Percentiles rank a stretch among this genome's conserved stretches.
Conservation (phyloP, 1,140 invertebrate species). For the Atta cephalotes region DNA sequence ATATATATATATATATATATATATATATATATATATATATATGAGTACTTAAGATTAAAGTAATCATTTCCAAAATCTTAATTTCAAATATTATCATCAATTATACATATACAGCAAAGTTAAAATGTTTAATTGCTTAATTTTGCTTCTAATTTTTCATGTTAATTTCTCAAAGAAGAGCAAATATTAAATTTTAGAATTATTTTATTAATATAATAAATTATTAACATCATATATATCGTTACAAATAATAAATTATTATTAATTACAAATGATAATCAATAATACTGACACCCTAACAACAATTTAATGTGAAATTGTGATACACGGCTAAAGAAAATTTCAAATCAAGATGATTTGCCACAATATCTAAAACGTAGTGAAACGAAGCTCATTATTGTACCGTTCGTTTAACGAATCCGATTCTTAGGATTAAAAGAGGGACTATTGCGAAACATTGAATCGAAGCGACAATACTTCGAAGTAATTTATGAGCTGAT, state of each 20-base stretch:
- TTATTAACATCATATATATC: too few relatives aligned
- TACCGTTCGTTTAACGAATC: background rate
- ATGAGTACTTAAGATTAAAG: too few relatives aligned
- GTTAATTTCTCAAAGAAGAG: background rate
- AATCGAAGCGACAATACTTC: conserved; percentile 48
- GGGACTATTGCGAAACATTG: conserved; percentile 4
- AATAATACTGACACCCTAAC: background rate
- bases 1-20: too few relatives aligned
- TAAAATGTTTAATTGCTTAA: background rate
- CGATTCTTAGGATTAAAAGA: background rate
- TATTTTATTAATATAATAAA: background rate
- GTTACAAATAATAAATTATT: too few relatives aligned
- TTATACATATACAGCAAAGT: background rate
- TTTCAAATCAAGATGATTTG: background rate
- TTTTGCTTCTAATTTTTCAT: background rate
- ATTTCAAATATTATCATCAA: background rate
- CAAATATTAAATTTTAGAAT: background rate
- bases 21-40: too few relatives aligned
- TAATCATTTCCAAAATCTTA: background rate
- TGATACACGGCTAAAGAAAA: background rate
- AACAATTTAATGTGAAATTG: background rate
- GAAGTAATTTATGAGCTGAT: conserved; percentile 58
- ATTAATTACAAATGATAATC: background rate
- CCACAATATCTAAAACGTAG: background rate
- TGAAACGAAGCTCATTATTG: background rate